A percentile compares a stretch with the other conserved stretches of the same genome.
Evolutionary conservation across 2,113 vertebrate species (phyloP).

Genomic region (Tetraodon nigroviridis): DNA sequence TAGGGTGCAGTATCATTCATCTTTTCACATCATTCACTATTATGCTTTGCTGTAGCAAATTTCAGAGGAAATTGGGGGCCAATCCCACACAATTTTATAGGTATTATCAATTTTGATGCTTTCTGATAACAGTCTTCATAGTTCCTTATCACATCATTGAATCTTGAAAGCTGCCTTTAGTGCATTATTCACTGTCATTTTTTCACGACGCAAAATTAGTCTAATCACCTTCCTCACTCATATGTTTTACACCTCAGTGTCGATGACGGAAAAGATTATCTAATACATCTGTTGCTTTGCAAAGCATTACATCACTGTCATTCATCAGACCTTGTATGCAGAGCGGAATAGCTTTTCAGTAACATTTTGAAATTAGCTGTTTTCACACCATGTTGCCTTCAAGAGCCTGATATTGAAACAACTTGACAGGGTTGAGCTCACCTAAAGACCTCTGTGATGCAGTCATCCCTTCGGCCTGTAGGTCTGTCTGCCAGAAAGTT

Average conservation of each 20-base stretch:
- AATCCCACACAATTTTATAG: constrained; percentile 5
- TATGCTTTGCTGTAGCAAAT: constrained; percentile 24
- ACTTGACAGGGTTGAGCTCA: too few species aligned
- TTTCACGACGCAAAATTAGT: constrained; percentile 5
- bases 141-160: constrained; percentile 7
- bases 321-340: constrained; percentile 2
- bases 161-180: constrained; percentile 6
- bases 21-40: constrained; percentile 30
- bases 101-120: constrained; percentile 9
- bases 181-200: constrained; percentile 1
- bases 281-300: constrained; percentile 29
- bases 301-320: constrained; percentile 4
- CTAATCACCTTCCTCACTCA: constrained; percentile 25
- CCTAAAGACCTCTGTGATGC: too few species aligned
- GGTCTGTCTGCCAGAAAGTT: too few species aligned
- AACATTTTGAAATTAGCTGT: not conserved
- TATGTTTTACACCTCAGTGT: constrained; percentile 15
- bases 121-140: not conserved
- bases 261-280: constrained; percentile 8
- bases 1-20: constrained; percentile 47
- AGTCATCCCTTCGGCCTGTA: too few species aligned
- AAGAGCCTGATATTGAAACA: too few species aligned
- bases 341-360: constrained; percentile 11
- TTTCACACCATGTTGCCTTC: not conserved
- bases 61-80: constrained; percentile 35